A percentile compares a stretch with the other conserved stretches of the same genome.
Conservation (phyloP, 2,113 vertebrate genomes). For the Zootoca vivipara region DNA sequence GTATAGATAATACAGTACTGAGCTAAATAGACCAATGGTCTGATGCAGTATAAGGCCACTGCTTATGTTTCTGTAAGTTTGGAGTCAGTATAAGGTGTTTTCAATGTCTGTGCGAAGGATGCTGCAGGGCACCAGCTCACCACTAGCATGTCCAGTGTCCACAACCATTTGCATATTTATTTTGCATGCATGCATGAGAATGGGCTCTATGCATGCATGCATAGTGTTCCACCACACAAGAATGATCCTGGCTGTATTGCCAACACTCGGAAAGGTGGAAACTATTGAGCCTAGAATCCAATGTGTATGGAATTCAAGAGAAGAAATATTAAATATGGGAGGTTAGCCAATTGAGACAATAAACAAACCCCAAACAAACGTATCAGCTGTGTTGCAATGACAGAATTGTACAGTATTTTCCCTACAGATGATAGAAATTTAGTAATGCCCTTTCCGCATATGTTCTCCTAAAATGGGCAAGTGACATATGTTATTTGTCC, state of each 20-base stretch:
- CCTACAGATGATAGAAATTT: not conserved
- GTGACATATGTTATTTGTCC: not conserved
- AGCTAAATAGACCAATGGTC: too few species aligned
- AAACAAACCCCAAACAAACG: not conserved
- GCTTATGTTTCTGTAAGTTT: not conserved
- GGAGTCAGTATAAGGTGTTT: not conserved
- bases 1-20: too few species aligned
- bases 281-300: not conserved
- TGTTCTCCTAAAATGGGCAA: not conserved
- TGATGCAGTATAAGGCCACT: too few species aligned
- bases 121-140: too few species aligned
- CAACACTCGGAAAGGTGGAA: not conserved
- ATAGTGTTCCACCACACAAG: too few species aligned
- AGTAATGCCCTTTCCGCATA: conserved; percentile 2
- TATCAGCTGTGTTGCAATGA: not conserved
- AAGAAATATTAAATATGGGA: not conserved
- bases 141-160: too few species aligned
- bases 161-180: too few species aligned
- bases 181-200: too few species aligned
- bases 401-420: not conserved
- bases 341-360: not conserved
- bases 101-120: too few species aligned
- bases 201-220: too few species aligned
- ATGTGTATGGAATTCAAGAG: not conserved
- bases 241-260: too few species aligned